These are phyloP conservation scores for Lophura nycthemera DNA, from an alignment of 2,113 vertebrate genomes.

Conservation along the genomic window DNA sequence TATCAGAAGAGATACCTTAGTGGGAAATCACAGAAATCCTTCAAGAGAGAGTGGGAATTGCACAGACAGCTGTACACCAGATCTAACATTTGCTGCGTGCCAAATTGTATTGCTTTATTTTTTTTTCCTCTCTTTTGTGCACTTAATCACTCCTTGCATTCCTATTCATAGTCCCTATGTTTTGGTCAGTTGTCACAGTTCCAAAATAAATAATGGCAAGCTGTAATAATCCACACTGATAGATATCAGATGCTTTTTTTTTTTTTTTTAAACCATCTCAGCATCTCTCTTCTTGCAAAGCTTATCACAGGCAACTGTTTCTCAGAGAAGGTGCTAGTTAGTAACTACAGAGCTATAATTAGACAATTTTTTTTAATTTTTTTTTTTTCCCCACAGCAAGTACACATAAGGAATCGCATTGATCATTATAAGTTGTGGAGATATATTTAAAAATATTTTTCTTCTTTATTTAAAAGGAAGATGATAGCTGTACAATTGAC, in stretches of 20 bases:
- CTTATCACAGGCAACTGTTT: slow-evolving; percentile 46
- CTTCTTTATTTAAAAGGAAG: background rate
- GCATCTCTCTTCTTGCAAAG: slow-evolving; percentile 38
- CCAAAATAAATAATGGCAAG: slow-evolving; percentile 43
- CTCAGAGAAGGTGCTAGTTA: slow-evolving; percentile 34
- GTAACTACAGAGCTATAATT: slow-evolving; percentile 56
- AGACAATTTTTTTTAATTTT: slow-evolving; percentile 28
- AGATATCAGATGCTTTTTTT: background rate
- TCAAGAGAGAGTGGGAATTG: background rate
- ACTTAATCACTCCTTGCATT: slow-evolving; percentile 28
- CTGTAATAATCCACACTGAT: background rate
- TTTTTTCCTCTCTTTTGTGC: background rate
- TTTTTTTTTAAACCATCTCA: background rate
- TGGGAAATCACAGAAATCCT: slow-evolving; percentile 47
- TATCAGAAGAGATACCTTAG: slow-evolving; percentile 21
- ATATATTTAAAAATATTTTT: background rate
- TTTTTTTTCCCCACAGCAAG: background rate
- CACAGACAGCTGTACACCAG: slow-evolving; percentile 18
- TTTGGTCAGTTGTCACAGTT: slow-evolving; percentile 29
- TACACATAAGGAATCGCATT: background rate
- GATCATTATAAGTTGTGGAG: background rate
- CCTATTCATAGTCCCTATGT: slow-evolving; percentile 45
- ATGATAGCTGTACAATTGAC: background rate
- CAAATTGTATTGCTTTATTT: background rate
- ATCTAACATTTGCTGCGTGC: background rate